Evolutionary conservation across 2,113 vertebrate species (phyloP), one percentile per base, ranked within the genome.

Genomic region (Penelope pileata): DNA sequence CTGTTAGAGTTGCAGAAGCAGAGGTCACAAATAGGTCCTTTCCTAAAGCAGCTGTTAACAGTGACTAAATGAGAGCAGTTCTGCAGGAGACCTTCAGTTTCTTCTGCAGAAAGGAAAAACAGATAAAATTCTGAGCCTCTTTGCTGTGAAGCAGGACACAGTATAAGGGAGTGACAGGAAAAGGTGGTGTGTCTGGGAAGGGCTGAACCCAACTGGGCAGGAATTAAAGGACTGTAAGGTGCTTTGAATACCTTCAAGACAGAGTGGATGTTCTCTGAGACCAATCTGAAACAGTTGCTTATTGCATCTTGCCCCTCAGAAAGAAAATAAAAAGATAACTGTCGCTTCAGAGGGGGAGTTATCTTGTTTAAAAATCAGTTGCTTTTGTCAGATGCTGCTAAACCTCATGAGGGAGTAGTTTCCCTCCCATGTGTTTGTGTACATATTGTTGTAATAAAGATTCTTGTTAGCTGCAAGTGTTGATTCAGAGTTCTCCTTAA

Each of bases 381-480:
- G 42, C 54, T 95, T 88, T 91, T 88, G 93, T 88, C 85, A 91
- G 79, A 36, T 88, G 83, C 83, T 91, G 34, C 67, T 80, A 80
- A 93, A 77, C n/a, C 59, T 94, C 59, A 7, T 6, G 85, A 91
- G 75, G 76, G 72, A 26, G 50, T n/a, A 80, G 24, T 90, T 95
- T 91, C 47, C 88, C 30, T 94, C 70, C 72, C 59, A 26, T 56
- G 75, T 85, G 47, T 58, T 86, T 91, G 67, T 69, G 59, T 91
- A 88, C 78, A 80, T 88, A 67, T 45, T 96, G 75, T 93, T 95
- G 79, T 93, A 96, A 96, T 94, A 93, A 95, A 95, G 95, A 54
- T 91, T 88, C 75, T 91, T 83, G 60, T 88, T 91, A 94, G 83
- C 72, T 80, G 12, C 48, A 73, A 90, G 88, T 91, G 95, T 95